A percentile compares a stretch with the other conserved stretches of the same genome.
These are phyloP conservation scores for Holothuria glaberrima DNA, from an alignment of 35 echinoderm and acorn worm genomes.

Conservation along the genomic window DNA sequence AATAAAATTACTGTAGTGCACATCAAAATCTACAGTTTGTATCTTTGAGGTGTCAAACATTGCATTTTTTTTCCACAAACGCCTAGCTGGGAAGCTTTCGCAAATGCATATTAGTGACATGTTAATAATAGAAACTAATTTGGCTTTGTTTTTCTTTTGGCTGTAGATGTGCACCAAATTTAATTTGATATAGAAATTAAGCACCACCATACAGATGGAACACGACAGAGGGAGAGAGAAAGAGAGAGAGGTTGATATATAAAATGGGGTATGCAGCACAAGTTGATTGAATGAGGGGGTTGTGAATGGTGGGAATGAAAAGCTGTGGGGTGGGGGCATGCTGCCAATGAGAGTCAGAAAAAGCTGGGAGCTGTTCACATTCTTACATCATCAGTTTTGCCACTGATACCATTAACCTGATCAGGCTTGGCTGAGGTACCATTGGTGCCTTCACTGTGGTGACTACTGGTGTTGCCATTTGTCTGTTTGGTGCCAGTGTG, in stretches of 20 bases:
- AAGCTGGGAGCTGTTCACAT: conserved; percentile 27
- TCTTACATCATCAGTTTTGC: conserved; percentile 57
- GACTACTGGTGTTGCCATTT: conserved; percentile 13
- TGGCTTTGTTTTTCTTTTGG: too few relatives aligned
- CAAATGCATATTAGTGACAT: too few relatives aligned
- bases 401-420: conserved; percentile 1
- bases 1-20: too few relatives aligned
- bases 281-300: neutral
- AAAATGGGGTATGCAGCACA: neutral
- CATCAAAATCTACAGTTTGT: too few relatives aligned
- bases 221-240: neutral
- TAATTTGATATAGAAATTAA: too few relatives aligned
- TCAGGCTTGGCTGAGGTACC: neutral
- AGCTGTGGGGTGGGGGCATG: conserved; percentile 43
- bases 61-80: too few relatives aligned
- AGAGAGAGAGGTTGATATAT: neutral
- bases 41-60: too few relatives aligned
- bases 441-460: neutral
- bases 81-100: too few relatives aligned
- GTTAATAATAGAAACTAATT: too few relatives aligned
- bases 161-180: too few relatives aligned
- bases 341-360: neutral
- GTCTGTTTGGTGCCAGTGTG: neutral
- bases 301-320: conserved; percentile 7
- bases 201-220: neutral